These are phyloP conservation scores for Amphilophus citrinellus DNA, from an alignment of 2,113 vertebrate species.

Conservation along the genomic window DNA sequence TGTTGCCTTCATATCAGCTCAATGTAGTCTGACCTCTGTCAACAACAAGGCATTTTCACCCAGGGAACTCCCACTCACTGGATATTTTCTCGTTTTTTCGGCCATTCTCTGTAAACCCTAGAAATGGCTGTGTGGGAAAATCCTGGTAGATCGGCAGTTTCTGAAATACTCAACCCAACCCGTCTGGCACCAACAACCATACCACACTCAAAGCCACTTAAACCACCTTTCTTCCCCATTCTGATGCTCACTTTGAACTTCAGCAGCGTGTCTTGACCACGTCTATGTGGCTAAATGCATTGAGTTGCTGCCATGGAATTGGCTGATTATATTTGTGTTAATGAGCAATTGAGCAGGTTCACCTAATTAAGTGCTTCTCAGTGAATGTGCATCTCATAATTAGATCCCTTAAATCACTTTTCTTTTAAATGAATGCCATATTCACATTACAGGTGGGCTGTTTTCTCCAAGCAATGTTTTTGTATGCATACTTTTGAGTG, in stretches of 20 bases:
- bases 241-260: neutral
- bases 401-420: neutral
- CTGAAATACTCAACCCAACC: neutral
- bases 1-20: neutral
- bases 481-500: neutral
- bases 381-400: neutral
- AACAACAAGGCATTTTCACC: neutral
- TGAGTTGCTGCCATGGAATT: neutral
- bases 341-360: neutral
- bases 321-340: neutral
- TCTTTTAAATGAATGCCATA: neutral
- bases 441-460: neutral
- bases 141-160: neutral
- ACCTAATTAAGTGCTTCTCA: neutral
- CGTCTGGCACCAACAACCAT: neutral
- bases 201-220: neutral
- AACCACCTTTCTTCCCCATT: neutral
- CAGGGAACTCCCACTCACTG: constrained; percentile 4
- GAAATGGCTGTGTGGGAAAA: neutral
- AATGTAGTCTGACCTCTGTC: neutral
- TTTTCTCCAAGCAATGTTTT: neutral
- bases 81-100: neutral
- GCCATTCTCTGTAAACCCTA: neutral
- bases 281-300: neutral
- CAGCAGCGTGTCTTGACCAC: neutral